Evolutionary conservation across 2,888 invertebrate genomes (phyloP).

Genomic region (Epiblema foenella): DNA sequence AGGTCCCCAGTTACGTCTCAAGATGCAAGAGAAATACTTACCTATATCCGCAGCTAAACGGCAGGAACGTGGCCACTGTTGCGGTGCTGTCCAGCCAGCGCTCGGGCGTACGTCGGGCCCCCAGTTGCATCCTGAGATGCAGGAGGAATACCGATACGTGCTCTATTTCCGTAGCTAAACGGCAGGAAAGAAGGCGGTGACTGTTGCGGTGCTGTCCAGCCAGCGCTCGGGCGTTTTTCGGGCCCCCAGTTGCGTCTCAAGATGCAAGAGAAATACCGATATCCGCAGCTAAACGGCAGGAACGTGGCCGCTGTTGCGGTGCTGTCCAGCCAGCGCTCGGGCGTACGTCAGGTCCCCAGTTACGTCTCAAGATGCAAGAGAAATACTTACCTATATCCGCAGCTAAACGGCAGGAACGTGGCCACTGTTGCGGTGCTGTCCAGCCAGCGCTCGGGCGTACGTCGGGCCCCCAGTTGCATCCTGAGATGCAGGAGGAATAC

Average conservation of each 20-base stretch:
- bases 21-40: slow-evolving; percentile 42
- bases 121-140: slow-evolving; percentile 57
- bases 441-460: slow-evolving; percentile 70
- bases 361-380: no score
- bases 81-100: slow-evolving; percentile 60
- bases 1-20: no score
- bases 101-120: slow-evolving; percentile 66
- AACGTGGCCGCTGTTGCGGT: no score
- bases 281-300: no score
- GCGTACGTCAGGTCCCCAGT: no score
- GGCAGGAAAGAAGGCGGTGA: no score
- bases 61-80: slow-evolving; percentile 53
- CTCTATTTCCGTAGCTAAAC: no score
- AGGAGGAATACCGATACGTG: neutral
- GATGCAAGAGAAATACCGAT: no score
- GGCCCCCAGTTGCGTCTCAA: no score
- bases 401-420: slow-evolving; percentile 64
- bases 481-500: slow-evolving; percentile 46
- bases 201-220: no score
- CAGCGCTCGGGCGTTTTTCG: no score
- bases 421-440: slow-evolving; percentile 47
- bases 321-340: no score
- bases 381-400: slow-evolving; percentile 61
- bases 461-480: slow-evolving; percentile 62
- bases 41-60: slow-evolving; percentile 70